Conservation (phyloP, 2,797 vertebrate species). For the Hydrophis major region DNA sequence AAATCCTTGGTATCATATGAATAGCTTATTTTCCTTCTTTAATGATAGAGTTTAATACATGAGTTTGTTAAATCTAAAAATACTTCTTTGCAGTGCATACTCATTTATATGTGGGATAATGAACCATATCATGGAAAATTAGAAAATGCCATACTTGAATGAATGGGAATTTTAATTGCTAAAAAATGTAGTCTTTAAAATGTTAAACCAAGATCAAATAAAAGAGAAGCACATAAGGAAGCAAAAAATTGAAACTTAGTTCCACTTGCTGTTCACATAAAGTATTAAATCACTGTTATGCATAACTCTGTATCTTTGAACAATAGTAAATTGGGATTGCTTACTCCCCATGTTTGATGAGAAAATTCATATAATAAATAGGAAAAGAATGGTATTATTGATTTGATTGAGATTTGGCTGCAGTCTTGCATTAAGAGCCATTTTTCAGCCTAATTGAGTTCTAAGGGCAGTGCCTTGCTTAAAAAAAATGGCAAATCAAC, state of each 20-base stretch:
- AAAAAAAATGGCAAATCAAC: not conserved
- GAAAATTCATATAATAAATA: not conserved
- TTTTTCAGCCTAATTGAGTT: not conserved
- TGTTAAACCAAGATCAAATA: slow-evolving; percentile 10
- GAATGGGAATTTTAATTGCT: not conserved
- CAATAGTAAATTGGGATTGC: slow-evolving; percentile 12
- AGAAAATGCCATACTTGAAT: slow-evolving; percentile 5
- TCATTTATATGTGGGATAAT: slow-evolving; percentile 2
- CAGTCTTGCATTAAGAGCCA: not conserved
- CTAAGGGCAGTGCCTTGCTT: not conserved
- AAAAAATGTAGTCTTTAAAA: slow-evolving; percentile 37
- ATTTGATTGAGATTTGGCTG: not conserved
- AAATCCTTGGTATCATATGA: not conserved
- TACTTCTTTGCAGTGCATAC: not conserved
- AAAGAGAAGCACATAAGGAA: slow-evolving; percentile 6
- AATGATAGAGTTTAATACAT: not conserved
- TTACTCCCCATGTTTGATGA: not conserved
- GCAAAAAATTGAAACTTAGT: slow-evolving; percentile 11
- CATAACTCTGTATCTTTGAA: slow-evolving; percentile 7
- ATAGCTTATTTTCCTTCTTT: not conserved
- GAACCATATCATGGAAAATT: slow-evolving; percentile 11
- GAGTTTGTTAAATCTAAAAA: not conserved
- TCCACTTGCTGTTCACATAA: slow-evolving; percentile 18
- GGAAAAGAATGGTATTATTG: not conserved
- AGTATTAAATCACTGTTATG: not conserved